Evolutionary conservation across 2,113 vertebrate genomes (phyloP), one percentile per base, ranked within the genome.

Genomic region (Pterophyllum scalare): DNA sequence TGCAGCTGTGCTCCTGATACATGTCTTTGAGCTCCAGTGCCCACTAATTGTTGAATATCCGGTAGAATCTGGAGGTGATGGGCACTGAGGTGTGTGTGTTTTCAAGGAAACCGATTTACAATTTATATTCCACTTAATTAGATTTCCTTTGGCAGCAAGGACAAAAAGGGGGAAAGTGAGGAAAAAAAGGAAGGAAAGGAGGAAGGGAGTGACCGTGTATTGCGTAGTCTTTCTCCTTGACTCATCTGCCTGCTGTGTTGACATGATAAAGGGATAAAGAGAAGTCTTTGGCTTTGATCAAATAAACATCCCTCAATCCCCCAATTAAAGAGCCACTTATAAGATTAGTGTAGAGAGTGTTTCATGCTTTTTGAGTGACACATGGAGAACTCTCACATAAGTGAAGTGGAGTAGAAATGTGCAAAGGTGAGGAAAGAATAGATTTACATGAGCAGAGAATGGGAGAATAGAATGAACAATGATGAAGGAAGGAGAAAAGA

Each of bases 101-200:
- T 85, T 80, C 60, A 83, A 33, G 76, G 35, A 83, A 80, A 83
- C 58, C 77, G 75, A 84, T 92, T 88, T 92, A 77, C 76, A 83
- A 91, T 87, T 88, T 81, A 64, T 91, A 74, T 87, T 82, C 75
- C 31, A 46, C 65, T 72, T 88, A 91, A 92, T 90, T 77, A 43
- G 59, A 91, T 94, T 91, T 91, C 33, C 7, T 84, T 83, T 38
- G 59, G 81, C 80, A 56, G 62, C 59, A 26, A 89, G 84, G 70
- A 81, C 62, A 88, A 81, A 83, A 75, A 54, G 59, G 20, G 61
- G 28, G 65, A 26, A 43, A 82, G 33, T 28, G 60, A 43, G 14
- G 28, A 33, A 33, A 75, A 64, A 59, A 31, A 83, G 74, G 64
- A 33, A 67, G 2, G 13, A 54, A 56, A 88, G 77, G 84, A 88